phyloP scores from a whole-genome alignment of 1,140 invertebrate species.

The Oedothorax gibbosus region DNA sequence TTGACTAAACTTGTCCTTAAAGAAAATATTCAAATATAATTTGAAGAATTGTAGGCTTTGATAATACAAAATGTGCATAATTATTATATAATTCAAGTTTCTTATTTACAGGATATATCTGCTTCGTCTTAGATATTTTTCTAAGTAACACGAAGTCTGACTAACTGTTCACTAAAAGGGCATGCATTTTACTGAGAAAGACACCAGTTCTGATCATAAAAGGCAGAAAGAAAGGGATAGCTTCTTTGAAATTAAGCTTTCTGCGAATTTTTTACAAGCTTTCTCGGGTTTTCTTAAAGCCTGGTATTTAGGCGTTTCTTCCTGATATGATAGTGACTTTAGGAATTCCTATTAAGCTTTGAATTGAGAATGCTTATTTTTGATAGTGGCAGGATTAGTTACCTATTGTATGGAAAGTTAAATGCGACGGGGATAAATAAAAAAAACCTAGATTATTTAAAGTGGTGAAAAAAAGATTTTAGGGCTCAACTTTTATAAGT shows the following conservation, averaged over 20 bases:
- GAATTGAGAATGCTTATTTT: background rate
- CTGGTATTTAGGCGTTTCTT: slow-evolving; percentile 27
- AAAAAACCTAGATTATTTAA: background rate
- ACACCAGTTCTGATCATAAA: slow-evolving; percentile 2
- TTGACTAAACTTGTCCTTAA: no score
- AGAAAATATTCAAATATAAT: no score
- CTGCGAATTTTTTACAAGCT: background rate
- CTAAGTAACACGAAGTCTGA: background rate
- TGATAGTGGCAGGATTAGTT: background rate
- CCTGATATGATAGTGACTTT: background rate
- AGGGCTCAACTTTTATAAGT: background rate
- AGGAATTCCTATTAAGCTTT: background rate
- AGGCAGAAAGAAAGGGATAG: background rate
- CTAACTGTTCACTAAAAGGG: background rate
- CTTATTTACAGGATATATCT: no score
- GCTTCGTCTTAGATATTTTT: no score
- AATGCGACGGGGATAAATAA: background rate
- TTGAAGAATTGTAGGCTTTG: no score
- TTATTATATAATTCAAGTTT: no score
- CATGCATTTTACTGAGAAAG: background rate
- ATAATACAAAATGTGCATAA: no score
- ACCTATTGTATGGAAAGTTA: background rate
- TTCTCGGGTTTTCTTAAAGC: slow-evolving; percentile 7
- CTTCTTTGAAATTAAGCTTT: slow-evolving; percentile 23
- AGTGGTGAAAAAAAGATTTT: background rate